Percentiles rank a stretch among this genome's conserved stretches.
Evolutionary conservation across 2,113 vertebrate species (phyloP).

Genomic region (Laticauda colubrina): DNA sequence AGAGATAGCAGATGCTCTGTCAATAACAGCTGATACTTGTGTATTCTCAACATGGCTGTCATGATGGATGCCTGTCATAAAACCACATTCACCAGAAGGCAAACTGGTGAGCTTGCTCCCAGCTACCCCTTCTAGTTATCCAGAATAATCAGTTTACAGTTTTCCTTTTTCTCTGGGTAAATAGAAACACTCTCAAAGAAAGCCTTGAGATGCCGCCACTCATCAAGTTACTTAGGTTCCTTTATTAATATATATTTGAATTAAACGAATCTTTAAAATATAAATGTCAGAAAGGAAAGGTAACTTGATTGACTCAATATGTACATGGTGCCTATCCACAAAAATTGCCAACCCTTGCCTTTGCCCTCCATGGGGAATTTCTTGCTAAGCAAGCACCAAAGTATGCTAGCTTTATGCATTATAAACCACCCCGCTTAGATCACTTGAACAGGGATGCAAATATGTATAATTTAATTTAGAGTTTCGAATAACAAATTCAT

Average conservation of each 20-base stretch:
- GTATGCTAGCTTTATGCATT: neutral
- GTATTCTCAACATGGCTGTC: neutral
- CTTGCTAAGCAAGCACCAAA: neutral
- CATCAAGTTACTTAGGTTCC: neutral
- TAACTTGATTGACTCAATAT: neutral
- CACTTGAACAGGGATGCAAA: neutral
- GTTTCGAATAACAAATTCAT: neutral
- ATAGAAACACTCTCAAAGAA: neutral
- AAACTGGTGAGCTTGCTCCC: neutral
- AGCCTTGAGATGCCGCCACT: neutral
- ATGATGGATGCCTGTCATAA: neutral
- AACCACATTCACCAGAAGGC: neutral
- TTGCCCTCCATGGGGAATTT: neutral
- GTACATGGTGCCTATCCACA: neutral
- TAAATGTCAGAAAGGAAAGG: neutral
- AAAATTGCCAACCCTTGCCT: neutral
- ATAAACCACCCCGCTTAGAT: neutral
- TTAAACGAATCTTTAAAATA: neutral
- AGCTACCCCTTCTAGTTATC: neutral
- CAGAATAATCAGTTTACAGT: neutral
- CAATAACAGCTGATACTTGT: neutral
- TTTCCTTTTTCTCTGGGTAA: neutral
- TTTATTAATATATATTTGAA: neutral
- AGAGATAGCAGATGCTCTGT: neutral
- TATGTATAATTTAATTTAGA: neutral